Evolutionary conservation across 2,888 invertebrate species (phyloP).

Genomic region (Tanypteryx hageni): DNA sequence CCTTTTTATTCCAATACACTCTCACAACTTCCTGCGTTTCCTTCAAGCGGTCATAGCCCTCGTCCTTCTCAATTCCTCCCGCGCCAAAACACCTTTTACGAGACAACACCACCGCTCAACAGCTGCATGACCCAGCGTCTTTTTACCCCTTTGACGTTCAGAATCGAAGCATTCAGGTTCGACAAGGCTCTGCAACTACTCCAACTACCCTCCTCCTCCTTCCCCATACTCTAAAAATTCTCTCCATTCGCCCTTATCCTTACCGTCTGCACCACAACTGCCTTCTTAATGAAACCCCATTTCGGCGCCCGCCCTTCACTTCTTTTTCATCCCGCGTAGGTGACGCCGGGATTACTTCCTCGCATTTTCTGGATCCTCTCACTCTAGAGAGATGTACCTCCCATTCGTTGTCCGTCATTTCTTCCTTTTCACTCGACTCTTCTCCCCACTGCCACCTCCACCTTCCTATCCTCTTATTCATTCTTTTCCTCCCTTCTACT

Average conservation of each 20-base stretch:
- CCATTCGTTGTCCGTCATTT: constrained; percentile 23
- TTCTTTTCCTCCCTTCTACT: no score
- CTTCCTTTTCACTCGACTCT: not conserved
- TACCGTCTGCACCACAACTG: not conserved
- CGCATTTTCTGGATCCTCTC: not conserved
- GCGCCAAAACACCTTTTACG: not conserved
- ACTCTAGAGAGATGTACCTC: not conserved
- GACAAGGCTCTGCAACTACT: not conserved
- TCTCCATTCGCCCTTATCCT: not conserved
- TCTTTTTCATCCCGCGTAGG: not conserved
- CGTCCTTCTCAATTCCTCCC: not conserved
- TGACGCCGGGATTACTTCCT: not conserved
- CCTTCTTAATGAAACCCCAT: constrained; percentile 38
- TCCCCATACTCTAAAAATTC: not conserved
- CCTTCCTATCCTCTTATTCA: not conserved
- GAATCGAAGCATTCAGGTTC: not conserved
- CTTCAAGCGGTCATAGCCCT: constrained; percentile 14
- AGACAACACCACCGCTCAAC: constrained; percentile 15
- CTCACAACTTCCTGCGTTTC: no score
- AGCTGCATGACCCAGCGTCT: constrained; percentile 17
- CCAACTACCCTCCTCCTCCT: not conserved
- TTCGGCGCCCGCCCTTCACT: not conserved
- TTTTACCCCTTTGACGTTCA: not conserved
- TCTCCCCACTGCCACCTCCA: no score
- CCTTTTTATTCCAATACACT: not conserved